phyloP scores from a whole-genome alignment of 2,797 vertebrate species.

The Neomorphus geoffroyi region DNA sequence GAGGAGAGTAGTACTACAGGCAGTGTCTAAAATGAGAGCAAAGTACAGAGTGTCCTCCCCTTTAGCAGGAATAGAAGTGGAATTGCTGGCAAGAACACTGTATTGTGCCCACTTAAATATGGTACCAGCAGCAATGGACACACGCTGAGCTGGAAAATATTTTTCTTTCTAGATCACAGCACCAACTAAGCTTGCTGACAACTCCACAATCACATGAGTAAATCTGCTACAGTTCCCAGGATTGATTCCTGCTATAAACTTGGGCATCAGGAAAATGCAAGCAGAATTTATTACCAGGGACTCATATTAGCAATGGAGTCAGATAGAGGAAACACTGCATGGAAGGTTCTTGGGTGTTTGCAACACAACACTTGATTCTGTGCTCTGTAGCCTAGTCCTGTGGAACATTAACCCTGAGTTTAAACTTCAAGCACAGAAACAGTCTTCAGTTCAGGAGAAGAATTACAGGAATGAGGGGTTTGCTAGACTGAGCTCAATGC shows the following conservation, averaged over 20 bases:
- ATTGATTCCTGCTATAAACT: conserved; percentile 15
- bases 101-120: conserved; percentile 67
- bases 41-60: conserved; percentile 73
- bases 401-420: neutral
- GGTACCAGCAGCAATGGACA: conserved; percentile 57
- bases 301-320: conserved; percentile 20
- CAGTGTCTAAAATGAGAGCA: conserved; percentile 63
- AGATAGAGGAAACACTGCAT: neutral
- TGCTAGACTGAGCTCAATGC: neutral
- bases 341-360: conserved; percentile 14
- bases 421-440: neutral
- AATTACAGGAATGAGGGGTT: neutral
- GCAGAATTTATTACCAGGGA: neutral
- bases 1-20: neutral
- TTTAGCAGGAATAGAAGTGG: conserved; percentile 74
- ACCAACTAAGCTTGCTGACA: conserved; percentile 45
- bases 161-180: conserved; percentile 75
- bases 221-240: conserved; percentile 34
- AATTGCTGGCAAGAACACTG: conserved; percentile 63
- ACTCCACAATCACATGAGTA: conserved; percentile 37
- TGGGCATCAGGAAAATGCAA: conserved; percentile 2
- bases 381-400: neutral
- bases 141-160: conserved; percentile 74
- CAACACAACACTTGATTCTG: neutral
- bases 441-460: neutral